A percentile compares a stretch with the other conserved stretches of the same genome.
These are phyloP conservation scores for Pyrrhia umbra DNA, from an alignment of 2,888 invertebrate species.

Conservation along the genomic window DNA sequence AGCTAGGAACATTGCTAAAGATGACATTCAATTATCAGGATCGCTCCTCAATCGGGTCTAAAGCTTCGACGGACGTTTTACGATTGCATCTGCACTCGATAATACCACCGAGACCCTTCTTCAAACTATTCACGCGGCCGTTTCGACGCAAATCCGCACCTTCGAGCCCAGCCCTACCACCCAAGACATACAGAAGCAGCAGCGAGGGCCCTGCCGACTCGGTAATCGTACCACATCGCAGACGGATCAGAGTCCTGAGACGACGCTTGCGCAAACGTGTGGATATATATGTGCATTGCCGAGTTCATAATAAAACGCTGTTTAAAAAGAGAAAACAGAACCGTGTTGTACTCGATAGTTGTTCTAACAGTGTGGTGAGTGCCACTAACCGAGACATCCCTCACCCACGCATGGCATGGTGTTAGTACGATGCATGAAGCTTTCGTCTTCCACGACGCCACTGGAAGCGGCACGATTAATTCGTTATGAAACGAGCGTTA, in stretches of 20 bases:
- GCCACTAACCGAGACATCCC: slow-evolving; percentile 75
- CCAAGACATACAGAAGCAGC: slow-evolving; percentile 87
- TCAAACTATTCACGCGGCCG: slow-evolving; percentile 92
- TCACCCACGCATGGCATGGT: slow-evolving; percentile 78
- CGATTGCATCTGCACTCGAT: slow-evolving; percentile 90
- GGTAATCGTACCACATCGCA: slow-evolving; percentile 84
- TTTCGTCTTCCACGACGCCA: slow-evolving; percentile 62
- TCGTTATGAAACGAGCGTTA: slow-evolving; percentile 53
- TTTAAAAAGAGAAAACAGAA: slow-evolving; percentile 77
- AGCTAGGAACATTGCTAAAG: slow-evolving; percentile 36
- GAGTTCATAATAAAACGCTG: slow-evolving; percentile 74
- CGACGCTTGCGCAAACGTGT: slow-evolving; percentile 84
- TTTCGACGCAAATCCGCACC: slow-evolving; percentile 93
- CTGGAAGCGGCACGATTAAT: slow-evolving; percentile 65
- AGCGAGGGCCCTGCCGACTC: slow-evolving; percentile 87
- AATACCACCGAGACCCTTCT: slow-evolving; percentile 90
- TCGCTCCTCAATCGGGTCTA: slow-evolving; percentile 88
- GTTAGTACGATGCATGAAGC: slow-evolving; percentile 75
- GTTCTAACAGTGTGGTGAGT: slow-evolving; percentile 89
- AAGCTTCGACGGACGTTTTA: slow-evolving; percentile 86
- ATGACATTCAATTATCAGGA: slow-evolving; percentile 79
- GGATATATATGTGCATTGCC: slow-evolving; percentile 88
- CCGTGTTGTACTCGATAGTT: slow-evolving; percentile 74
- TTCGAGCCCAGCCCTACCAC: slow-evolving; percentile 91
- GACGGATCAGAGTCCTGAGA: slow-evolving; percentile 78